Evolutionary conservation across 2,113 vertebrate genomes (phyloP).

Genomic region (Eclectus roratus): DNA sequence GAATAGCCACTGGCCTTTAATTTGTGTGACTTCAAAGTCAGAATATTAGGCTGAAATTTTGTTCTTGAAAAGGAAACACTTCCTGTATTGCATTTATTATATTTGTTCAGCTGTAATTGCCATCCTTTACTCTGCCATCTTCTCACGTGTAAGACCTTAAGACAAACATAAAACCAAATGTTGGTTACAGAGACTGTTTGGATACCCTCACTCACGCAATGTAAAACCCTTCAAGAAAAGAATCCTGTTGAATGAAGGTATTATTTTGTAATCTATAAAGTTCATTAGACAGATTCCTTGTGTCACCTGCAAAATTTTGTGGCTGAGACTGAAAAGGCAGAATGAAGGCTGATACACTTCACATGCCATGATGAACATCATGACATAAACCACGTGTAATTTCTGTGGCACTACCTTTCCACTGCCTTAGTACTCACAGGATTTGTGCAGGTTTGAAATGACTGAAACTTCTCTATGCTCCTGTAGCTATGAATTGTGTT

Average conservation of each 20-base stretch:
- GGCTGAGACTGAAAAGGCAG: background rate
- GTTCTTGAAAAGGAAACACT: background rate
- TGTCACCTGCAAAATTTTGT: background rate
- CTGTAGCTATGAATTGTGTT: background rate
- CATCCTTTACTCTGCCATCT: background rate
- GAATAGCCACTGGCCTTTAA: background rate
- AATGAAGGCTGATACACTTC: background rate
- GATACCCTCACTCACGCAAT: background rate
- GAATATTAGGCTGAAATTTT: background rate
- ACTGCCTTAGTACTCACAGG: background rate
- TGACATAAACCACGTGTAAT: background rate
- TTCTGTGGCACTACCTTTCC: background rate
- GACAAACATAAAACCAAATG: background rate
- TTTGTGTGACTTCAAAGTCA: background rate
- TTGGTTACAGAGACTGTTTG: background rate
- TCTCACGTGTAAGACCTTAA: background rate
- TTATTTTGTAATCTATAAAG: background rate
- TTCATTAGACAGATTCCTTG: background rate
- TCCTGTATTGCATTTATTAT: background rate
- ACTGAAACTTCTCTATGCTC: background rate
- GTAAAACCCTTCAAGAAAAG: background rate
- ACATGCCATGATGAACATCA: background rate
- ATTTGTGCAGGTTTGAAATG: background rate
- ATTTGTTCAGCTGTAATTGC: background rate
- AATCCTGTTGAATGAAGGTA: background rate